Percentiles rank a stretch among this genome's conserved stretches.
Evolutionary conservation across 2,888 invertebrate species (phyloP).

Genomic region (Calameuta idolon): DNA sequence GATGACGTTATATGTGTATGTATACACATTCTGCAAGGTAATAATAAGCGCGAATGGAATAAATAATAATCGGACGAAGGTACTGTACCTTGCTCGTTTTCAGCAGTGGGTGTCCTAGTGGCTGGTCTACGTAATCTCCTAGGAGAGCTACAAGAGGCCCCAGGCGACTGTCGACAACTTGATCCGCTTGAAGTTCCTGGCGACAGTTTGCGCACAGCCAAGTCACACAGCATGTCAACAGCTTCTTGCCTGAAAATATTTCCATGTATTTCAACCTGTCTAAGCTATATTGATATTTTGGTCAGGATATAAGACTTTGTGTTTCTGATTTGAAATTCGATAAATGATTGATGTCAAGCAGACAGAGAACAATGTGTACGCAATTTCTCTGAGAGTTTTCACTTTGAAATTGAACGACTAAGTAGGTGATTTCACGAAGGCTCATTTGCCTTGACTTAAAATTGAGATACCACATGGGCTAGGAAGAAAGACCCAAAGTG

Average conservation of each 20-base stretch:
- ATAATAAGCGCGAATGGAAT: background rate
- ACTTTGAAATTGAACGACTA: background rate
- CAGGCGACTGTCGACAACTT: slow-evolving; percentile 63
- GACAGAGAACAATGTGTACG: background rate
- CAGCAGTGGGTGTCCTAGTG: slow-evolving; percentile 68
- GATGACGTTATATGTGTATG: background rate
- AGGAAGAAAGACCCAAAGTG: background rate
- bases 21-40: background rate
- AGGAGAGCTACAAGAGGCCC: slow-evolving; percentile 73
- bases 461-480: background rate
- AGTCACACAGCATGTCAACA: slow-evolving; percentile 85
- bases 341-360: background rate
- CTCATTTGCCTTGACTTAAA: background rate
- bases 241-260: slow-evolving; percentile 78
- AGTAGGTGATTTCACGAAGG: background rate
- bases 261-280: background rate
- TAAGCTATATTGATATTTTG: background rate
- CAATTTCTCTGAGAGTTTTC: background rate
- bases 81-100: slow-evolving; percentile 53
- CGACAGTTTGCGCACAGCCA: slow-evolving; percentile 80
- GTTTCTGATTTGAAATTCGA: background rate
- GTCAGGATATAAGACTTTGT: background rate
- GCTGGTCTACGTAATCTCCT: slow-evolving; percentile 72
- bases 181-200: slow-evolving; percentile 70
- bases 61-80: background rate